Evolutionary conservation across 2,797 vertebrate species (phyloP), one percentile per base, ranked within the genome.

Genomic region (Bucorvus abyssinicus): DNA sequence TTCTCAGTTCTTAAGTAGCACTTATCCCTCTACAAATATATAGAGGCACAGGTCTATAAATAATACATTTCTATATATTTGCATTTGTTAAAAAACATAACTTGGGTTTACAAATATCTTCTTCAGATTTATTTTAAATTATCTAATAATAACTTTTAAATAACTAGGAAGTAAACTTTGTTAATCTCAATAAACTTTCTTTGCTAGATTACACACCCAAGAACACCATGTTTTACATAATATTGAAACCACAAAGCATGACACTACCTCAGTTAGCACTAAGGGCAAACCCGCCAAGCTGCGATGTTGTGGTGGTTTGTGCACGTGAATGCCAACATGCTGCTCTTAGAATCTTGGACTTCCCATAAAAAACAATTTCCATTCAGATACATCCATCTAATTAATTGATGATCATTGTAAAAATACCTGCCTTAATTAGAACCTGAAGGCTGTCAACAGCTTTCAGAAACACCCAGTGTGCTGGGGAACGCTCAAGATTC

Each of bases 271-370:
- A 2, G 0, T 10, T 56, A 49, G 57, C 70, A 47, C n/a, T 14
- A 32, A 29, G 30, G 49, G 44, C 44, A 79, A 74, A 71, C 7
- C 19, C 0, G 0, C 16, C 32, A 19, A 27, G 42, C 70, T 26
- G 10, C 24, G 53, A 65, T 10, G 30, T 24, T 18, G 12, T 1
- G 23, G 45, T 7, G 26, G 34, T n/a, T 34, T 4, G 42, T 24
- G 38, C 60, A 20, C 1, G 4, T 27, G 44, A 76, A 60, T 24
- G 45, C 55, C 38, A 86, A 68, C 79, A 63, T 0, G 10, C 9
- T 36, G 75, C 57, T 75, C 49, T 53, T 24, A 40, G 84, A 85
- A 64, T 34, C 44, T 2, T 14, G 18, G 14, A 9, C 29, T 59
- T 64, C 44, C 47, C 6, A 0, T 16, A 50, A 1, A 60, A 61